Percentiles rank a stretch among this genome's conserved stretches.
Conservation (phyloP, 2,888 invertebrate species). For the Drosophila algonquin region DNA sequence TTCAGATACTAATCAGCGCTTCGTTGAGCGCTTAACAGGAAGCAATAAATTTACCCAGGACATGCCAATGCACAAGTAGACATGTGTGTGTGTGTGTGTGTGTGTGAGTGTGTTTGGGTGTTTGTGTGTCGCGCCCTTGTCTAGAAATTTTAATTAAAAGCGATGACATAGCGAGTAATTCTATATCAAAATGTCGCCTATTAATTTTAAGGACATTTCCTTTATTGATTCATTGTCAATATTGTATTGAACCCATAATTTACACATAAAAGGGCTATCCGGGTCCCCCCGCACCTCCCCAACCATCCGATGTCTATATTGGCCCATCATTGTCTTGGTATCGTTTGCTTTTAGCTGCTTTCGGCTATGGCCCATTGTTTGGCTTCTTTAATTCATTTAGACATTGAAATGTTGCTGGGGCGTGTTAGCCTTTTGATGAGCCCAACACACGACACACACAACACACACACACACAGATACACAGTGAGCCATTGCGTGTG, state of each 20-base stretch:
- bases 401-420: slow-evolving; percentile 44
- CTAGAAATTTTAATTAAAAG: slow-evolving; percentile 82
- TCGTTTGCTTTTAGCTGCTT: slow-evolving; percentile 18
- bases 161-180: slow-evolving; percentile 83
- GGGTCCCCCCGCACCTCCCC: slow-evolving; percentile 12
- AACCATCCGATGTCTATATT: slow-evolving; percentile 1
- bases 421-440: slow-evolving; percentile 40
- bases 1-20: slow-evolving; percentile 74
- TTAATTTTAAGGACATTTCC: slow-evolving; percentile 81
- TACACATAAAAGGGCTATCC: slow-evolving; percentile 74
- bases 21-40: slow-evolving; percentile 68
- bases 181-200: slow-evolving; percentile 81
- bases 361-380: not conserved
- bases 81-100: slow-evolving; percentile 19
- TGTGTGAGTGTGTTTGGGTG: slow-evolving; percentile 18
- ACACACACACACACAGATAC: not conserved
- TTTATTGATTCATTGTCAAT: slow-evolving; percentile 81
- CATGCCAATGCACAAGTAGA: slow-evolving; percentile 51
- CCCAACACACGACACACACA: slow-evolving; percentile 24
- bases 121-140: slow-evolving; percentile 62
- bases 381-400: slow-evolving; percentile 44
- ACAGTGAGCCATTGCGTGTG: slow-evolving; percentile 25
- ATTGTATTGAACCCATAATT: slow-evolving; percentile 78
- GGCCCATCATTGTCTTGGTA: slow-evolving; percentile 8
- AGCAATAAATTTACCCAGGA: slow-evolving; percentile 71